Evolutionary conservation across 2,113 vertebrate species (phyloP).

Genomic region (Aramus guarauna): DNA sequence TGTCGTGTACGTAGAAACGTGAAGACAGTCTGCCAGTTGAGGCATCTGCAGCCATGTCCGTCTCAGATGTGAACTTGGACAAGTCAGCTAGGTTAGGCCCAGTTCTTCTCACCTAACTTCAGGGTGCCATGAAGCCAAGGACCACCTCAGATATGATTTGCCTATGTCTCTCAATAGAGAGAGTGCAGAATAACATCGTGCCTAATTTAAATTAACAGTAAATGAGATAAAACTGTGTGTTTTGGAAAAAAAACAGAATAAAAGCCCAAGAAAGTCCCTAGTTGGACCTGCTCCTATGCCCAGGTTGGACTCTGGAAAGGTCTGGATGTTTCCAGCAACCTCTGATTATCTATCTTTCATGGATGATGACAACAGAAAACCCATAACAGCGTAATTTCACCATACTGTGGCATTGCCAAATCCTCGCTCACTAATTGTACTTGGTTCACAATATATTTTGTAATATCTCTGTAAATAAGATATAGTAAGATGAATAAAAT

Average conservation of each 20-base stretch:
- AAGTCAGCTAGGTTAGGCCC: background rate
- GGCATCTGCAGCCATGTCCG: background rate
- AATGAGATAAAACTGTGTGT: background rate
- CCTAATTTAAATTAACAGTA: background rate
- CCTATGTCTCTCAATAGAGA: background rate
- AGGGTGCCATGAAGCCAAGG: background rate
- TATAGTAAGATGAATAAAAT: conserved; percentile 60
- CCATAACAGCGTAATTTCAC: background rate
- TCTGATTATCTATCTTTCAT: background rate
- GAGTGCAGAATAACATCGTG: background rate
- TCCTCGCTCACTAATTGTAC: background rate
- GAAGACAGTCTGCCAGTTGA: background rate
- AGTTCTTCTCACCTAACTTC: background rate
- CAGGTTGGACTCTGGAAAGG: background rate
- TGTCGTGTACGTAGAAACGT: background rate
- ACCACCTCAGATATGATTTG: background rate
- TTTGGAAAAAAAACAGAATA: conserved; percentile 21
- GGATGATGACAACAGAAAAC: background rate
- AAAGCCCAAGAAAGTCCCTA: background rate
- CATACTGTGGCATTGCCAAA: background rate
- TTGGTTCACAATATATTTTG: conserved; percentile 30
- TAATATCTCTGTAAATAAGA: conserved; percentile 68
- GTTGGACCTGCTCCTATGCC: background rate
- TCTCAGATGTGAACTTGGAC: background rate
- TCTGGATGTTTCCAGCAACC: background rate